These are phyloP conservation scores for Pitangus sulphuratus DNA, from an alignment of 2,797 vertebrate genomes.

Conservation along the genomic window DNA sequence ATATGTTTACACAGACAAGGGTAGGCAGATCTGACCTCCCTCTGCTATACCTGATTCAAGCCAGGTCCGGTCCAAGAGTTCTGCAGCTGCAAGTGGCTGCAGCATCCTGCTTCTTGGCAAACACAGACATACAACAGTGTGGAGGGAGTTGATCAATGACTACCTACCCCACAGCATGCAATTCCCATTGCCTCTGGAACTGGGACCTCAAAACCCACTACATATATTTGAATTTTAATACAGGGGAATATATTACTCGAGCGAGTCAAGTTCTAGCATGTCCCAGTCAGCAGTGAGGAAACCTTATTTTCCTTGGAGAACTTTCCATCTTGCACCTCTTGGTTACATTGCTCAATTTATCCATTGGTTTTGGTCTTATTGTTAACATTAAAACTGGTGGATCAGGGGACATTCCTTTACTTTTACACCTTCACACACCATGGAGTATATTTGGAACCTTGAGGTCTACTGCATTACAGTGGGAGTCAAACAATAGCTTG, in stretches of 20 bases:
- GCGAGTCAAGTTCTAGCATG: not conserved
- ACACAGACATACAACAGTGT: not conserved
- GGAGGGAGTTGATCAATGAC: not conserved
- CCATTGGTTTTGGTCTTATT: not conserved
- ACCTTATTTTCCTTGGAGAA: not conserved
- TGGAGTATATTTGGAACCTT: not conserved
- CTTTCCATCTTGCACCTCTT: not conserved
- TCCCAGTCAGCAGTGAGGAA: not conserved
- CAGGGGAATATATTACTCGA: not conserved
- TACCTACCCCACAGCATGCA: not conserved
- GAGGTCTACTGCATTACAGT: not conserved
- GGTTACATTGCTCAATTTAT: not conserved
- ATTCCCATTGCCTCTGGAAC: not conserved
- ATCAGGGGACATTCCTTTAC: not conserved
- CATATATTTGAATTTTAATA: not conserved
- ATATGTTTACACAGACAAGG: slow-evolving; percentile 7
- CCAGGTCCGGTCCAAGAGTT: not conserved
- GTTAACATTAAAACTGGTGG: not conserved
- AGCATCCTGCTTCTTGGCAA: not conserved
- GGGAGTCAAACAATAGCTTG: not conserved
- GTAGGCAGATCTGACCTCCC: not conserved
- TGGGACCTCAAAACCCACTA: not conserved
- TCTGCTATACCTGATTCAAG: not conserved
- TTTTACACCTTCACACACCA: not conserved
- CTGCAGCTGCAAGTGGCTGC: not conserved